Evolutionary conservation across 2,888 invertebrate species (phyloP).

Genomic region (Agapostemon virescens): DNA sequence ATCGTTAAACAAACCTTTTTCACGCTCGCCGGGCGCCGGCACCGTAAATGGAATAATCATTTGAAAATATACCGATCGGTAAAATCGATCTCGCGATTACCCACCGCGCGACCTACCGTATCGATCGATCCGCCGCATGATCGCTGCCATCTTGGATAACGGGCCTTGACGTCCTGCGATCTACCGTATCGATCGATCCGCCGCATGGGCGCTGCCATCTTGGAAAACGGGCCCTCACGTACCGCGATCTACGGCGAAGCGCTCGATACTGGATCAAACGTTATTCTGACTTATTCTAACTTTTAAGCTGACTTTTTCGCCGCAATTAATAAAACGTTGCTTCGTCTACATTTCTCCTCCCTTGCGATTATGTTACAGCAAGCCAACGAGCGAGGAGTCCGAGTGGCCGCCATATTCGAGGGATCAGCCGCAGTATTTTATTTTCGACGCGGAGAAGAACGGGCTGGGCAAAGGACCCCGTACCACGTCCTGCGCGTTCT

Average conservation of each 20-base stretch:
- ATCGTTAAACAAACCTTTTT: neutral
- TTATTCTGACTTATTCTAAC: neutral
- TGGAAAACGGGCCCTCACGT: neutral
- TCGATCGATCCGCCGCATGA: neutral
- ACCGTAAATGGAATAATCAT: neutral
- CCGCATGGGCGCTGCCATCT: neutral
- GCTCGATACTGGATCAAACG: no score
- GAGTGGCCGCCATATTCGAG: constrained; percentile 95
- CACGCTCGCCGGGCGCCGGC: neutral
- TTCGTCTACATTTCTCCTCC: neutral
- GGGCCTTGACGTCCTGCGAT: neutral
- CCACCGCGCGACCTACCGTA: neutral
- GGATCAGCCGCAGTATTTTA: constrained; percentile 93
- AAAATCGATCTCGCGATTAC: neutral
- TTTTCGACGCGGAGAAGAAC: constrained; percentile 91
- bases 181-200: neutral
- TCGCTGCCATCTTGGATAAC: neutral
- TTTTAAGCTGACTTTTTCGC: neutral
- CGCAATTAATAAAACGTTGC: neutral
- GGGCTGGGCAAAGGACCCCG: constrained; percentile 88
- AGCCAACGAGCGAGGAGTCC: constrained; percentile 83
- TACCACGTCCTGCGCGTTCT: constrained; percentile 95
- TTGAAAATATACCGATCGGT: neutral
- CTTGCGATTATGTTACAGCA: constrained; percentile 74
- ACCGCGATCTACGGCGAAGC: neutral